Percentiles rank a stretch among this genome's conserved stretches.
These are phyloP conservation scores for Nesogale talazaci DNA, from an alignment of 2,113 vertebrate genomes.

Conservation along the genomic window DNA sequence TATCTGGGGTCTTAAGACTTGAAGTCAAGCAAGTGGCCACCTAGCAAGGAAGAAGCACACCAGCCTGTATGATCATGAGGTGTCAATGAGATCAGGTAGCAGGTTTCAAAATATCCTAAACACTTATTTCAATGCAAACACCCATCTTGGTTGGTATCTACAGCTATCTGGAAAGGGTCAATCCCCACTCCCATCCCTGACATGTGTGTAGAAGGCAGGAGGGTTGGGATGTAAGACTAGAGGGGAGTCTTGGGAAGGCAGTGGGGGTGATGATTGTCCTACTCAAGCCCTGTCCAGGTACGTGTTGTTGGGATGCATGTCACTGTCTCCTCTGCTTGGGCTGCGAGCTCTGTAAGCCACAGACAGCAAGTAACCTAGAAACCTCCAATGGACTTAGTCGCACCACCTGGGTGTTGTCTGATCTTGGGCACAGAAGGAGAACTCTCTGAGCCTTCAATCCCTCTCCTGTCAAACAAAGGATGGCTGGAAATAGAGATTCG, in stretches of 20 bases:
- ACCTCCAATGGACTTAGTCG: background rate
- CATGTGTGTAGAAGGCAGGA: background rate
- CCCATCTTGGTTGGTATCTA: background rate
- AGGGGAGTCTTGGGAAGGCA: background rate
- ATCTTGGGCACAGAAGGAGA: background rate
- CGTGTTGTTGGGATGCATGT: accelerated
- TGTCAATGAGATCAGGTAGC: no score
- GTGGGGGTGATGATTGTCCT: no score
- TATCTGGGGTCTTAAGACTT: no score
- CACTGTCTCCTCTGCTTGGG: background rate
- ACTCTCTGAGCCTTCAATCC: background rate
- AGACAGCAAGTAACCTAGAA: background rate
- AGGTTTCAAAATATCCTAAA: no score
- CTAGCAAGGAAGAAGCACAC: no score
- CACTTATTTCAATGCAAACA: no score
- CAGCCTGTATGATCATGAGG: no score
- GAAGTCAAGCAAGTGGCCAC: no score
- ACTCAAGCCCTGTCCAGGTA: no score
- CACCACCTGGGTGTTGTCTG: background rate
- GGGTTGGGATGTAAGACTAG: background rate
- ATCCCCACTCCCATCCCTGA: background rate
- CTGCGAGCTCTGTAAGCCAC: background rate
- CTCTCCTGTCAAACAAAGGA: background rate
- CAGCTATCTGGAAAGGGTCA: background rate
- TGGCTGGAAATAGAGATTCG: background rate